These are phyloP conservation scores for Aplodontia rufa DNA, from an alignment of 2,113 vertebrate genomes.

Conservation along the genomic window DNA sequence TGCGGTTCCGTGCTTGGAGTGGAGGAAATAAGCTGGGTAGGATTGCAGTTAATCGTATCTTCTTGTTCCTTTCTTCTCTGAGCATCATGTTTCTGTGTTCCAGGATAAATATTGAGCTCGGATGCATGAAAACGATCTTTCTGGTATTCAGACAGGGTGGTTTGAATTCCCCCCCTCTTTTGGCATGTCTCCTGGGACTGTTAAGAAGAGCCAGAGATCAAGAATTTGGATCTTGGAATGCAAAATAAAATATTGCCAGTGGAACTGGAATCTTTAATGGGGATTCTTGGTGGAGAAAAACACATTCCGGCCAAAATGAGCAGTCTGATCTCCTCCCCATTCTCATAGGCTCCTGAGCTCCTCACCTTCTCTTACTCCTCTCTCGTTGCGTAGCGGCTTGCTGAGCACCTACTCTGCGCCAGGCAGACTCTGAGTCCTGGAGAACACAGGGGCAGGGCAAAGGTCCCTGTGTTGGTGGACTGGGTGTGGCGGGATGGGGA, in stretches of 20 bases:
- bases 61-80: background rate
- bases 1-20: background rate
- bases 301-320: background rate
- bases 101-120: slow-evolving; percentile 12
- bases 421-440: background rate
- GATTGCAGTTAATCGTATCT: background rate
- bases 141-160: slow-evolving; percentile 14
- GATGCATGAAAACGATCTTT: slow-evolving; percentile 20
- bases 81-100: background rate
- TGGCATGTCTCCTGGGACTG: background rate
- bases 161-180: background rate
- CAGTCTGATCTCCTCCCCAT: background rate
- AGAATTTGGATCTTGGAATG: slow-evolving; percentile 6
- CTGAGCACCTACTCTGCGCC: background rate
- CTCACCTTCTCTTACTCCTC: background rate
- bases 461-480: background rate
- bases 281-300: slow-evolving; percentile 29
- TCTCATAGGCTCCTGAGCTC: background rate
- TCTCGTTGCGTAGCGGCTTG: background rate
- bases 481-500: background rate
- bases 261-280: slow-evolving; percentile 2
- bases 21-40: background rate
- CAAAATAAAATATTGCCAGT: slow-evolving; percentile 43
- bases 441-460: background rate
- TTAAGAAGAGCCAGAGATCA: slow-evolving; percentile 39